Base-by-base conservation (phyloP, 2,888 invertebrate genomes). In the Drosophila limbata region DNA sequence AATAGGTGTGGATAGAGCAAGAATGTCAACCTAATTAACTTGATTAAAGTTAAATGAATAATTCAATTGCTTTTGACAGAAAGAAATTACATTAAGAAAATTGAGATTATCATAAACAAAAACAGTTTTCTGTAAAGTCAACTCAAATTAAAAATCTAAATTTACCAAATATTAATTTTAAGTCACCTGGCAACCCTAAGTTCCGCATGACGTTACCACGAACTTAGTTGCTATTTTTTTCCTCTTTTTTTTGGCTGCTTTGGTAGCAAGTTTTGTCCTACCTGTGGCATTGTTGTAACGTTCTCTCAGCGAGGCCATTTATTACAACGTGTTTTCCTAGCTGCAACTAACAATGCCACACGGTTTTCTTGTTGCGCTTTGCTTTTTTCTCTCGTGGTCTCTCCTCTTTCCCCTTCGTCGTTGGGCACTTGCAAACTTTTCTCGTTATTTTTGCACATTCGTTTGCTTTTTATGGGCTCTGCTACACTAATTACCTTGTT, bases 401-500 rank as follows among this genome's bases (percentile, higher is more conserved):
- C 17, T 19, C 39, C 0, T n/a, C 4, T n/a, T 35, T 2, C 21
- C n/a, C 33, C 25, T 25, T 25, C 45, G 35, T 42, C 45, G 45
- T 13, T 50, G 40, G 52, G 61, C 70, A 64, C 84, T 88, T 87
- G 67, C 84, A 78, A 89, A 84, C 79, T 84, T 84, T 84, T 84
- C 89, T 84, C 84, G 84, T 84, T 84, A 84, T 84, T 87, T 89
- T 81, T 89, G 89, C 84, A 87, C 89, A 89, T 89, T 89, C 79
- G 87, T 87, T 84, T 87, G 89, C 68, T 84, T 86, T 88, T 88
- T 87, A 88, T 87, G 87, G 76, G 76, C 79, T 71, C 79, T 78
- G 79, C 73, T 78, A 83, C 88, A 88, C 90, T 88, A 88, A 88
- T 88, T 90, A 90, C 90, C 90, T 89, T 88, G 88, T 88, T 88